Evolutionary conservation across 2,888 invertebrate species (phyloP), one percentile per base, ranked within the genome.

Genomic region (Heliconius aoede): DNA sequence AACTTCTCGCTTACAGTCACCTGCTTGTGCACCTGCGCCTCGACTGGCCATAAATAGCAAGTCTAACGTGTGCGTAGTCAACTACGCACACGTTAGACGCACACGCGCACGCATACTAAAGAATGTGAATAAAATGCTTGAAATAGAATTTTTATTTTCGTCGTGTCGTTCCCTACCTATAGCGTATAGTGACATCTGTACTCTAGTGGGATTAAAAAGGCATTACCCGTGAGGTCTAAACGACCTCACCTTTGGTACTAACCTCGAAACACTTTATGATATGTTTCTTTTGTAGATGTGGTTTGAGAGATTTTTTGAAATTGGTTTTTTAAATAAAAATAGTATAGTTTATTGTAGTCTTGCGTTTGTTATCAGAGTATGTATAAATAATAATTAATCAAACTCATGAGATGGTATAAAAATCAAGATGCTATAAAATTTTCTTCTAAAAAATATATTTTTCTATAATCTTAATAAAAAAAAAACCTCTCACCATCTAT

Each of bases 61-160:
- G 32, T 32, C 30, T n/a, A n/a, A n/a, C n/a, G n/a, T n/a, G n/a
- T n/a, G n/a, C n/a, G n/a, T n/a, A n/a, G n/a, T n/a, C n/a, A n/a
- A n/a, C n/a, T n/a, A n/a, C n/a, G n/a, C n/a, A n/a, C n/a, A n/a
- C n/a, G n/a, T n/a, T n/a, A n/a, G n/a, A 55, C 21, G 24, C 28
- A 32, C 62, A 72, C 62, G 60, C 30, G 46, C n/a, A n/a, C n/a
- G n/a, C n/a, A 36, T 71, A 32, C 30, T 30, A 64, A 55, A 67
- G 67, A 73, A 77, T 77, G 75, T 76, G 73, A 75, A 76, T 73
- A 55, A 36, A 75, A 67, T 51, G 51, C 51, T 77, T 61, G 75
- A 77, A 79, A 79, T 79, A 77, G 78, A 68, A 36, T 18, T 72
- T 72, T 74, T 79, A 79, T 79, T 79, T 77, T 65, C 15, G 58